Percentiles rank a stretch among this genome's conserved stretches.
phyloP scores from a whole-genome alignment of 2,113 vertebrate genomes.

The Copsychus sechellarum region DNA sequence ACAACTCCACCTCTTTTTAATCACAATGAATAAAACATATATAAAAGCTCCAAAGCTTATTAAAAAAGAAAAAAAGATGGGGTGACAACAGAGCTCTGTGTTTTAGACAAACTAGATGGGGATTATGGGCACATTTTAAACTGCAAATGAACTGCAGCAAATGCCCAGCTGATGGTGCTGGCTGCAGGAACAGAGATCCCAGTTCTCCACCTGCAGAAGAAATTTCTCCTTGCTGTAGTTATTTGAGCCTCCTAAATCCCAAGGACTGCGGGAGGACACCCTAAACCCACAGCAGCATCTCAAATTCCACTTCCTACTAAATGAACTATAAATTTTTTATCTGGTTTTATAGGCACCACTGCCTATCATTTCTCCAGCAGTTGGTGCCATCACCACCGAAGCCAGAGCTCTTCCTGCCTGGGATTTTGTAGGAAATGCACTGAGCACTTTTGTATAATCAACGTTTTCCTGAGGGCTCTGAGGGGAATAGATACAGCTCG shows the following conservation, averaged over 20 bases:
- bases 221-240: neutral
- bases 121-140: neutral
- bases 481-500: accelerated
- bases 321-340: neutral
- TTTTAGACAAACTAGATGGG: neutral
- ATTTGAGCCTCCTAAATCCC: neutral
- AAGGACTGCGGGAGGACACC: neutral
- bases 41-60: neutral
- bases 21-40: neutral
- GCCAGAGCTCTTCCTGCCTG: neutral
- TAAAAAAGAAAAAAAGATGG: neutral
- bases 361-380: neutral
- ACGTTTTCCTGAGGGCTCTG: neutral
- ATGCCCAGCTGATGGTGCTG: neutral
- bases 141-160: neutral
- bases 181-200: neutral
- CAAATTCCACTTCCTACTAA: neutral
- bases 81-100: neutral
- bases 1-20: neutral
- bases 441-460: accelerated
- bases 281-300: neutral
- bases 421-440: neutral
- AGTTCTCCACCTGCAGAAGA: neutral
- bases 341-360: neutral
- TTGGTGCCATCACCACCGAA: neutral